Evolutionary conservation across 2,888 invertebrate species (phyloP), one percentile per base, ranked within the genome.

Genomic region (Drosophila mimetica): DNA sequence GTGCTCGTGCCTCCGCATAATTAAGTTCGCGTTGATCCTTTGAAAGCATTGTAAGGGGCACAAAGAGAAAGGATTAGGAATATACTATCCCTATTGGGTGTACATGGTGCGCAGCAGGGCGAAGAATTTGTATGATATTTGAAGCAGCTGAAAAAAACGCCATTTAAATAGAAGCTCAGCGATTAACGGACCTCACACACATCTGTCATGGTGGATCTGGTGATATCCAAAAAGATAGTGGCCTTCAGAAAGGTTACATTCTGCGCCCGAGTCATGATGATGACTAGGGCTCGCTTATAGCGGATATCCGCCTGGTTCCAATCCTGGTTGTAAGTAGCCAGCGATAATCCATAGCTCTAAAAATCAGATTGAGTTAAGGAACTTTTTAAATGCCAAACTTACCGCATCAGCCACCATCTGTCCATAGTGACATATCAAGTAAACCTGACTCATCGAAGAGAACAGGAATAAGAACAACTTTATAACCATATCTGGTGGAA

Each of bases 121-220:
- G 65, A 89, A 91, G 64, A 90, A 90, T 63, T 90, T 89, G 61
- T 90, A 90, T 4, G 90, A 90, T n/a, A 90, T 57, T 51, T 90
- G 89, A 28, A 89, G 75, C 2, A 90, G 78, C 90, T 91, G 55
- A 1, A 72, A 63, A 53, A 44, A 14, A 36, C 30, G 39, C 7
- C 2, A 30, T 28, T 20, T 44, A 0, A 34, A 6, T 34, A 7
- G 3, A 44, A 22, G 5, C 16, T 18, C 30, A 30, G 1, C 4
- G 30, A 11, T 30, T 30, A 30, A 11, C 11, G n/a, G 5, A 0
- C 6, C 0, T 5, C 20, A 37, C 61, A 53, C 58, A 90, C 91
- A 44, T 87, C 82, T 0, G 89, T 86, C 79, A 91, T 87, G 0
- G 86, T 89, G 5, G 64, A 53, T 5, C 84, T 66, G 5, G 86